Base-by-base conservation (phyloP, 2,797 vertebrate species). In the Cossypha dichroa region DNA sequence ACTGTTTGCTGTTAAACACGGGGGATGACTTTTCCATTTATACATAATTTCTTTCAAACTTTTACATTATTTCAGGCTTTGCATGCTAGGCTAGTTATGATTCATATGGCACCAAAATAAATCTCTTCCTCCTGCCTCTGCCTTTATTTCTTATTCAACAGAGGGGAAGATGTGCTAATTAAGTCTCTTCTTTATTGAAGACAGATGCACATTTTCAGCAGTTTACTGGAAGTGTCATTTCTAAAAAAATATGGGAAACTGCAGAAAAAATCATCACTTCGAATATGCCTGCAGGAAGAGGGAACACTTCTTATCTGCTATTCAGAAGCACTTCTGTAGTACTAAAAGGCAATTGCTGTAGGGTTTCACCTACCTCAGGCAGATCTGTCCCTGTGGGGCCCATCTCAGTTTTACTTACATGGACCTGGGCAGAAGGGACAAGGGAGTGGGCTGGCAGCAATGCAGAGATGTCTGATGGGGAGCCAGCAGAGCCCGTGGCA, bases 1-100 rank as follows among this genome's bases (percentile, higher is more conserved):
- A 95, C 95, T 94, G 86, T 92, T 95, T 85, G 90, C 75, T 94
- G 91, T 94, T 94, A 91, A 95, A 94, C 78, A 90, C 11, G 25
- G 58, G 78, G 78, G 68, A 80, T 91, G 87, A 88, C 72, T 94
- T 95, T 96, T 96, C 87, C 86, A 77, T 93, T 96, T 91, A 90
- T 87, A 91, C 41, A 91, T 92, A 14, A 92, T 88, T 93, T 94
- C 54, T 83, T 94, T 92, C 86, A 88, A 72, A 64, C 86, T 88
- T 94, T 76, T 93, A 49, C 36, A 59, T 88, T 93, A 95, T 96
- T 96, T 93, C 83, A 91, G 63, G 38, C 83, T 94, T 93, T 83
- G 63, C 78, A 94, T 89, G 85, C 34, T 85, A 89, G 49, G 54
- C 75, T 92, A 89, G 78, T 66, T 93, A 68, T 89, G 91, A 91